A percentile compares a stretch with the other conserved stretches of the same genome.
Evolutionary conservation across 2,113 vertebrate species (phyloP).

Genomic region (Empidonax traillii): DNA sequence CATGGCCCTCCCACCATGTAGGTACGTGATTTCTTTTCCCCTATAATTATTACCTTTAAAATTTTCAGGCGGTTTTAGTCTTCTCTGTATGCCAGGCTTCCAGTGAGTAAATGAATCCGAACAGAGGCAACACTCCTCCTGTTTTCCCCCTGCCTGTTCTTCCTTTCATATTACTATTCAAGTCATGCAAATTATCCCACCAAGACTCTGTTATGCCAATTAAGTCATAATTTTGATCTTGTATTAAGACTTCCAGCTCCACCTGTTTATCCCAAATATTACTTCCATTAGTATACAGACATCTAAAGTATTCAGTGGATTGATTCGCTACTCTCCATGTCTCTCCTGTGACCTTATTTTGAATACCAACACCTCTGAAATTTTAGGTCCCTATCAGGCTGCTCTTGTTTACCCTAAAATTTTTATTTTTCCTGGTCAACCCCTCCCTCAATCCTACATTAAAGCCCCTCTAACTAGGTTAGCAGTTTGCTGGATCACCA

Average conservation of each 20-base stretch:
- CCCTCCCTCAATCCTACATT: neutral
- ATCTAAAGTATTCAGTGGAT: neutral
- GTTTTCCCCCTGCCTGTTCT: neutral
- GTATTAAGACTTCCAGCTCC: conserved; percentile 28
- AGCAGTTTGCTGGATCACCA: neutral
- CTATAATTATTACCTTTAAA: neutral
- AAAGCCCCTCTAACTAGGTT: conserved; percentile 44
- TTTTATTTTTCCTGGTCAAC: neutral
- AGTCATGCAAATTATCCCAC: neutral
- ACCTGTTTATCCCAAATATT: conserved; percentile 37
- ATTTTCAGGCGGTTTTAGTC: neutral
- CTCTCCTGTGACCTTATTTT: conserved; percentile 23
- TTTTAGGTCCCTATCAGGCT: neutral
- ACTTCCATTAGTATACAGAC: conserved; percentile 13
- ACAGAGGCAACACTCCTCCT: neutral
- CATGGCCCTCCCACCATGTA: neutral
- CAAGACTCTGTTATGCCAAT: conserved; percentile 31
- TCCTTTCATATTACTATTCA: conserved; percentile 37
- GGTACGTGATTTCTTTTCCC: neutral
- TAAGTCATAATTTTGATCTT: conserved; percentile 50
- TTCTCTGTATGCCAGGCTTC: neutral
- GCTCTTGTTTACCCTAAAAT: neutral
- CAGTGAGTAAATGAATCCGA: neutral
- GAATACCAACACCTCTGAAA: conserved; percentile 9
- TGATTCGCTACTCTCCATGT: neutral